Conservation (phyloP, 2,888 invertebrate species). For the Plagodis dolabraria region DNA sequence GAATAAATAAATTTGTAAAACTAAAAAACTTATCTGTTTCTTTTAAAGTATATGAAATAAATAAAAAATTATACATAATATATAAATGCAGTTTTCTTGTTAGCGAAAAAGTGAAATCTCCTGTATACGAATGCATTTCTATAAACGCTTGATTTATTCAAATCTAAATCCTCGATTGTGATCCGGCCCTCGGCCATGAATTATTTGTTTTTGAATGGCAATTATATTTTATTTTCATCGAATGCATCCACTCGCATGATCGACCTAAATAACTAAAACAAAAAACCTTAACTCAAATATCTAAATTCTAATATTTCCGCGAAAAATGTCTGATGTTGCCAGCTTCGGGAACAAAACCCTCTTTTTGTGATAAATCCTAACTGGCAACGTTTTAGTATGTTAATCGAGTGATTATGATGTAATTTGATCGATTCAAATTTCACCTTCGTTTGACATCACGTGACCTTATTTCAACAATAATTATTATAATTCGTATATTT, state of each 20-base stretch:
- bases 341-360: conserved; percentile 49
- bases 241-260: conserved; percentile 69
- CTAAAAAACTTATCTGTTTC: too few relatives aligned
- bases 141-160: conserved; percentile 83
- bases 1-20: too few relatives aligned
- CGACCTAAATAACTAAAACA: conserved; percentile 38
- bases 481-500: too few relatives aligned
- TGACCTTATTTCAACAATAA: conserved; percentile 10
- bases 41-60: too few relatives aligned
- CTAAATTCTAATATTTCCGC: conserved; percentile 67
- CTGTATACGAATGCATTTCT: conserved; percentile 80
- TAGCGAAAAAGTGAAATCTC: conserved; percentile 28
- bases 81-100: not conserved
- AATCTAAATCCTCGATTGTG: conserved; percentile 79
- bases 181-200: conserved; percentile 73
- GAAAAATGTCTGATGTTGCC: conserved; percentile 69
- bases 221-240: conserved; percentile 83
- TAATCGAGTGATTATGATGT: conserved; percentile 60
- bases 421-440: conserved; percentile 30
- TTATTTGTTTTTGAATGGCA: conserved; percentile 84
- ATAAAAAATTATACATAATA: too few relatives aligned
- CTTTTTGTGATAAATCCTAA: conserved; percentile 40
- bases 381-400: conserved; percentile 56
- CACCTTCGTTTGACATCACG: conserved; percentile 30
- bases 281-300: conserved; percentile 25